A percentile compares a stretch with the other conserved stretches of the same genome.
Evolutionary conservation across 1,140 invertebrate species (phyloP).

Genomic region (Spodoptera litura): DNA sequence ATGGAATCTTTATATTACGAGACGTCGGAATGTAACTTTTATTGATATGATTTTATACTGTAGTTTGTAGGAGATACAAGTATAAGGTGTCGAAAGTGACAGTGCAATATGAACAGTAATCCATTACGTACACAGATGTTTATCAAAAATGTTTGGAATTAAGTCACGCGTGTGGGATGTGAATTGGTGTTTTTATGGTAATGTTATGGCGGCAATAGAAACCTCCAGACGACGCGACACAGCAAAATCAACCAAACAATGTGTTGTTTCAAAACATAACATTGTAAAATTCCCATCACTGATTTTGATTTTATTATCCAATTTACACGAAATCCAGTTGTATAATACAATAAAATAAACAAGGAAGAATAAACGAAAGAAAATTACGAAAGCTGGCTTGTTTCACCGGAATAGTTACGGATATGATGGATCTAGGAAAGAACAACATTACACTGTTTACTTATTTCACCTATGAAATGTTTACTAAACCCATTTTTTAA

Average conservation of each 20-base stretch:
- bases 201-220: slow-evolving; percentile 69
- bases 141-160: slow-evolving; percentile 72
- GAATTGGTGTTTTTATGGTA: slow-evolving; percentile 69
- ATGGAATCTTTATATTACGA: slow-evolving; percentile 59
- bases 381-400: slow-evolving; percentile 37
- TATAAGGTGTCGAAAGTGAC: slow-evolving; percentile 55
- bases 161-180: slow-evolving; percentile 68
- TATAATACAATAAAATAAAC: slow-evolving; percentile 35
- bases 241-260: slow-evolving; percentile 64
- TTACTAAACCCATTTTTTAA: slow-evolving; percentile 14
- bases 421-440: slow-evolving; percentile 24
- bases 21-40: slow-evolving; percentile 62
- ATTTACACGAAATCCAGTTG: slow-evolving; percentile 14
- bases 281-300: slow-evolving; percentile 59
- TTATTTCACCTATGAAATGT: slow-evolving; percentile 28
- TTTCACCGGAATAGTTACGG: slow-evolving; percentile 24
- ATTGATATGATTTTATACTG: slow-evolving; percentile 57
- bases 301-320: slow-evolving; percentile 46
- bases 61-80: slow-evolving; percentile 33
- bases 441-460: slow-evolving; percentile 18
- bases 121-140: slow-evolving; percentile 60
- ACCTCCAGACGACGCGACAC: slow-evolving; percentile 39
- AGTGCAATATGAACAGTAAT: slow-evolving; percentile 58
- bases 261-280: slow-evolving; percentile 62
- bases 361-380: slow-evolving; percentile 24